Percentiles rank a stretch among this genome's conserved stretches.
Conservation (phyloP, 2,113 vertebrate species). For the Acrocephalus arundinaceus region DNA sequence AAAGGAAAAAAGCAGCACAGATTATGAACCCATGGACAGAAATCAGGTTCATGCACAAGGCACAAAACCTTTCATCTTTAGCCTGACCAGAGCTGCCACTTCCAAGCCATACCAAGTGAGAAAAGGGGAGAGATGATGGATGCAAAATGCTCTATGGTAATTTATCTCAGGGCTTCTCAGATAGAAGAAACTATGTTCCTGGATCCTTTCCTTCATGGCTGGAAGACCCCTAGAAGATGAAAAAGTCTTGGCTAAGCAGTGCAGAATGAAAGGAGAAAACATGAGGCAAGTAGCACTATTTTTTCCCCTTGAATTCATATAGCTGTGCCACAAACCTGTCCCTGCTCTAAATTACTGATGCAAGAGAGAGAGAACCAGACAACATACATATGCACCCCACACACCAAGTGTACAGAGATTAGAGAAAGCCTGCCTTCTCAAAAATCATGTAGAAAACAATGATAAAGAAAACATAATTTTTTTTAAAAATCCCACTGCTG, state of each 20-base stretch:
- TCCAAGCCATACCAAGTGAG: not conserved
- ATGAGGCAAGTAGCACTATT: not conserved
- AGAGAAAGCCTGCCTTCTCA: not conserved
- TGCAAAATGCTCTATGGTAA: not conserved
- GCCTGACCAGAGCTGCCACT: not conserved
- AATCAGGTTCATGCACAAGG: not conserved
- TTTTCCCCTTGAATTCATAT: not conserved
- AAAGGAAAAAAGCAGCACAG: not conserved
- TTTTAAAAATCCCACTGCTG: not conserved
- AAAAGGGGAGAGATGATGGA: not conserved
- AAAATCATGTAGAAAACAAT: not conserved
- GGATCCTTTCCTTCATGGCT: not conserved
- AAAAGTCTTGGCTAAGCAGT: not conserved
- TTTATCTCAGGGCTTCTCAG: not conserved
- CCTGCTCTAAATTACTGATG: not conserved
- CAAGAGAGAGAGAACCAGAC: not conserved
- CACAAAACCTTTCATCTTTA: not conserved
- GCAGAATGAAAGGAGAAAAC: not conserved
- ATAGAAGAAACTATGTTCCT: not conserved
- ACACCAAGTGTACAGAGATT: not conserved
- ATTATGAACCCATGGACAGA: not conserved
- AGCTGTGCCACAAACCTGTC: not conserved
- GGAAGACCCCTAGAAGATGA: not conserved
- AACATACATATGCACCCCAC: rapidly evolving
- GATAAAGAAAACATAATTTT: not conserved